Evolutionary conservation across 2,888 invertebrate genomes (phyloP).

Genomic region (Plusia festucae): DNA sequence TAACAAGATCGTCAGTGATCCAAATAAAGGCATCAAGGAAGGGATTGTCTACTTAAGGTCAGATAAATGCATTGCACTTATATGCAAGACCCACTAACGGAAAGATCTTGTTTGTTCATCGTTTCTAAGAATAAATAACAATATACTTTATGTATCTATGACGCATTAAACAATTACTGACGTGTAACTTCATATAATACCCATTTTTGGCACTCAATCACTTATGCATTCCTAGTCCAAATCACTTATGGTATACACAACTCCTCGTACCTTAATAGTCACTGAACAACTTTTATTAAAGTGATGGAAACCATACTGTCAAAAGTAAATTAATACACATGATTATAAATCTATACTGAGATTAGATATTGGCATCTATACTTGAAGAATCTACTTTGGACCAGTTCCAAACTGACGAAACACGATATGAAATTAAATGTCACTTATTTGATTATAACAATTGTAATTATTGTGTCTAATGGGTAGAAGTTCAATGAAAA

Average conservation of each 20-base stretch:
- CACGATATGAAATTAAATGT: background rate
- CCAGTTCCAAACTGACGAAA: constrained; percentile 21
- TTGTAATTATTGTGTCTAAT: constrained; percentile 13
- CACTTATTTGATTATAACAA: constrained; percentile 15
- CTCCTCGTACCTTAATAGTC: no score
- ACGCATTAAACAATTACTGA: constrained; percentile 1
- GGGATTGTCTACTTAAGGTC: constrained; percentile 28
- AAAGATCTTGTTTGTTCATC: background rate
- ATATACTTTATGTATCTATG: background rate
- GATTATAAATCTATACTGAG: constrained; percentile 9
- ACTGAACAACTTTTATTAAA: background rate
- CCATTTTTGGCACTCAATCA: constrained; percentile 2
- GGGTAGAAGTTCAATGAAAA: constrained; percentile 41
- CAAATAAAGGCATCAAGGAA: constrained; percentile 32
- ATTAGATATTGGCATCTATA: constrained; percentile 16
- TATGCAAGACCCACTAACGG: background rate
- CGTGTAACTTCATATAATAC: background rate
- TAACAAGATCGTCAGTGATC: background rate
- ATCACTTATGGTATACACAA: background rate
- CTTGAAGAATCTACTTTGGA: background rate
- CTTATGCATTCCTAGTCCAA: constrained; percentile 4
- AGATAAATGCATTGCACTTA: background rate
- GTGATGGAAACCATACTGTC: background rate
- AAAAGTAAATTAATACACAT: background rate
- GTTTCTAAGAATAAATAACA: background rate